Evolutionary conservation across 2,888 invertebrate genomes (phyloP), one percentile per base, ranked within the genome.

Genomic region (Cenopis cana): DNA sequence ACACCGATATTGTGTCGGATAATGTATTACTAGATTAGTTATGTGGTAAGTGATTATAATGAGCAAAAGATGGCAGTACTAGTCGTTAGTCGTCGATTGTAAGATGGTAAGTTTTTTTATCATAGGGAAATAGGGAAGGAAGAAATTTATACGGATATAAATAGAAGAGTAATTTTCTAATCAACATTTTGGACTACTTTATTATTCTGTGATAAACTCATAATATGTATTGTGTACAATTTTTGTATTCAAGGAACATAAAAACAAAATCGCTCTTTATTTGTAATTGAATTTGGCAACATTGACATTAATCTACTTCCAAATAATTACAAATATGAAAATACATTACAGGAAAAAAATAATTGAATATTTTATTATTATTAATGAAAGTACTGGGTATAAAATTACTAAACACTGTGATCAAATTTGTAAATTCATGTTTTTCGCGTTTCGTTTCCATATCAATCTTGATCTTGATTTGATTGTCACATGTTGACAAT

Each of bases 401-500:
- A 6, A 46, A 60, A 11, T 24, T 5, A n/a, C 11, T 24, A 24
- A 36, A n/a, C 10, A 46, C 4, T 24, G 24, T 24, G 24, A 4
- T 24, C 24, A 24, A 3, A 24, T 24, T 24, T 24, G 4, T n/a
- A n/a, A n/a, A n/a, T n/a, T n/a, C n/a, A 2, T 5, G n/a, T 11
- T 60, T 46, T 60, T 60, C 24, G n/a, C 29, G 11, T 60, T 46
- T 17, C 17, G 60, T 46, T 60, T 46, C 50, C 8, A 36, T 36
- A n/a, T 52, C 20, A 24, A 18, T 52, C 10, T 11, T 41, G 38
- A 38, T 54, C 61, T 61, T 56, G 66, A 56, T 61, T 61, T 56
- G 66, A 56, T 61, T 59, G 54, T 66, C 65, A 52, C 65, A 60
- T 71, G 60, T 66, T 71, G 71, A 61, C 67, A 66, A 71, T 55